Evolutionary conservation across 2,888 invertebrate species (phyloP).

Genomic region (Tanypteryx hageni): DNA sequence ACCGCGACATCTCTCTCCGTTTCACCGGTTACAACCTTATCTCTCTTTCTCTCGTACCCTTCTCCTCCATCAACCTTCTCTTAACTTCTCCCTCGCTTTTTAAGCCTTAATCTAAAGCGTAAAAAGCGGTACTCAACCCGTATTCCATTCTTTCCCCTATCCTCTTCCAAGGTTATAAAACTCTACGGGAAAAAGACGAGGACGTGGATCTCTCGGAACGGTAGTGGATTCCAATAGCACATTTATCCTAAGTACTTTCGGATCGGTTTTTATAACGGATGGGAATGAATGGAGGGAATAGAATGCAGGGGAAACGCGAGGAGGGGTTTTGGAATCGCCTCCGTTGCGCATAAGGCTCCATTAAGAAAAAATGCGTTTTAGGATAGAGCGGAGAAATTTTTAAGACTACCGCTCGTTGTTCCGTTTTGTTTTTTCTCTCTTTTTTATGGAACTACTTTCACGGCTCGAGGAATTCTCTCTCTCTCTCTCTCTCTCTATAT

Average conservation of each 20-base stretch:
- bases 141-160: neutral
- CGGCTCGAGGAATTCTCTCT: too few species aligned
- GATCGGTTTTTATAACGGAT: slow-evolving; percentile 12
- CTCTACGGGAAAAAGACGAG: neutral
- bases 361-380: neutral
- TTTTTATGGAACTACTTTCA: too few species aligned
- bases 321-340: neutral
- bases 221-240: slow-evolving; percentile 47
- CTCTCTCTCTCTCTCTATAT: too few species aligned
- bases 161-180: neutral
- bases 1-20: slow-evolving; percentile 25
- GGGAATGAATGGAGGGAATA: neutral
- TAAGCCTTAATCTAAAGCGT: neutral
- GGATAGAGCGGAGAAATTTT: neutral
- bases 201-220: neutral
- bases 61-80: too few species aligned
- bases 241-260: neutral
- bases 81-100: neutral
- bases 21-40: neutral
- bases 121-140: neutral
- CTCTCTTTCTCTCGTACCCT: too few species aligned
- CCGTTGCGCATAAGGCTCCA: neutral
- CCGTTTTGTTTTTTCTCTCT: too few species aligned
- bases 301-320: neutral
- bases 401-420: too few species aligned